phyloP scores from a whole-genome alignment of 2,888 invertebrate species.

The Tachina lurida region DNA sequence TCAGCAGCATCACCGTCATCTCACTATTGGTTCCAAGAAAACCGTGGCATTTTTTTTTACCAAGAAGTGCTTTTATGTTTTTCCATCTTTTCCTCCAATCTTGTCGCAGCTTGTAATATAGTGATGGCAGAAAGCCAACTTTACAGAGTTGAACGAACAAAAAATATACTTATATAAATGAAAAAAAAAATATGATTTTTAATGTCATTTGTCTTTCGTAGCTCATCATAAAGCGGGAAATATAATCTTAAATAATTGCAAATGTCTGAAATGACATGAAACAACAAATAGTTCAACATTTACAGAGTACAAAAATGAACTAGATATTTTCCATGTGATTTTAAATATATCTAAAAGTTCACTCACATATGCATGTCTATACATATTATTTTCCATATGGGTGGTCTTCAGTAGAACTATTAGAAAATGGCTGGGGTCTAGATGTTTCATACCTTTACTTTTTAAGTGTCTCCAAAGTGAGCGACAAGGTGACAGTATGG shows the following conservation, averaged over 20 bases:
- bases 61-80: constrained; percentile 51
- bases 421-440: constrained; percentile 43
- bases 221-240: constrained; percentile 63
- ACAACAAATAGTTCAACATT: constrained; percentile 66
- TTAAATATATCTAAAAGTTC: constrained; percentile 10
- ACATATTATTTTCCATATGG: constrained; percentile 38
- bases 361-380: constrained; percentile 14
- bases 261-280: constrained; percentile 67
- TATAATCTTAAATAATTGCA: constrained; percentile 70
- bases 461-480: constrained; percentile 44
- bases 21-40: constrained; percentile 52
- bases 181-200: constrained; percentile 55
- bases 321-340: constrained; percentile 49
- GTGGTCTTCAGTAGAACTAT: constrained; percentile 60
- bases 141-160: not conserved
- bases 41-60: constrained; percentile 54
- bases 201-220: constrained; percentile 69
- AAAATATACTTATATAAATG: not conserved
- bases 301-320: constrained; percentile 32
- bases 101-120: constrained; percentile 21
- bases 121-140: constrained; percentile 65
- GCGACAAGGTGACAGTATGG: constrained; percentile 65
- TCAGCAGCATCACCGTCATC: constrained; percentile 23
- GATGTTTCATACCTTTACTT: constrained; percentile 45
- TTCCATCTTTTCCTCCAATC: constrained; percentile 12